These are phyloP conservation scores for Acleris laterana DNA, from an alignment of 2,888 invertebrate genomes.

Conservation along the genomic window DNA sequence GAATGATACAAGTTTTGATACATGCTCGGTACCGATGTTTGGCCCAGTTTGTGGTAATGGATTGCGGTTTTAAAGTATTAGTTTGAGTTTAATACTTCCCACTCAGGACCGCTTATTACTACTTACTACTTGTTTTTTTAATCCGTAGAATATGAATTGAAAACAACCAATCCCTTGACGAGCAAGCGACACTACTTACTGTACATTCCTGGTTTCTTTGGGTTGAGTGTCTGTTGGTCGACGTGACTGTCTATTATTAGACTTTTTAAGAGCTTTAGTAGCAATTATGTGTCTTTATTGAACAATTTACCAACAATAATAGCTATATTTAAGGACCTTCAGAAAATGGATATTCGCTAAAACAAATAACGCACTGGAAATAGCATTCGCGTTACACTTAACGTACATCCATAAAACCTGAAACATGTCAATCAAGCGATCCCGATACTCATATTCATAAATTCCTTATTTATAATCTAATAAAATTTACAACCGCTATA, in stretches of 20 bases:
- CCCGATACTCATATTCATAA: slow-evolving; percentile 65
- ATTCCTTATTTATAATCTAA: slow-evolving; percentile 77
- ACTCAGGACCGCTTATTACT: no score
- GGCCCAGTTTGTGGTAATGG: slow-evolving; percentile 20
- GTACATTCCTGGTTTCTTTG: no score
- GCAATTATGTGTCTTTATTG: no score
- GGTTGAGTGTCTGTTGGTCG: no score
- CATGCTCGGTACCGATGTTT: slow-evolving; percentile 19
- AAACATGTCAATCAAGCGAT: slow-evolving; percentile 33
- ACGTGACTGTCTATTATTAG: no score
- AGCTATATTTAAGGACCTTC: background rate
- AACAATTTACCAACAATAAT: background rate
- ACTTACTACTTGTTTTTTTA: no score
- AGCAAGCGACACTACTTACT: no score
- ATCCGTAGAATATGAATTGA: no score
- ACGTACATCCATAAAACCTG: slow-evolving; percentile 23
- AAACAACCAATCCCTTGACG: no score
- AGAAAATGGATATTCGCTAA: background rate
- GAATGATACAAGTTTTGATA: slow-evolving; percentile 36
- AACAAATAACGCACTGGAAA: background rate
- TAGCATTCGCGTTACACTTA: slow-evolving; percentile 21
- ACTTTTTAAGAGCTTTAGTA: no score
- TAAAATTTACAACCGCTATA: slow-evolving; percentile 76
- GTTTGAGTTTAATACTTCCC: background rate
- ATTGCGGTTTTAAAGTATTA: background rate